A percentile compares a stretch with the other conserved stretches of the same genome.
These are phyloP conservation scores for Oxystoma pomonae DNA, from an alignment of 2,888 invertebrate genomes.

Conservation along the genomic window DNA sequence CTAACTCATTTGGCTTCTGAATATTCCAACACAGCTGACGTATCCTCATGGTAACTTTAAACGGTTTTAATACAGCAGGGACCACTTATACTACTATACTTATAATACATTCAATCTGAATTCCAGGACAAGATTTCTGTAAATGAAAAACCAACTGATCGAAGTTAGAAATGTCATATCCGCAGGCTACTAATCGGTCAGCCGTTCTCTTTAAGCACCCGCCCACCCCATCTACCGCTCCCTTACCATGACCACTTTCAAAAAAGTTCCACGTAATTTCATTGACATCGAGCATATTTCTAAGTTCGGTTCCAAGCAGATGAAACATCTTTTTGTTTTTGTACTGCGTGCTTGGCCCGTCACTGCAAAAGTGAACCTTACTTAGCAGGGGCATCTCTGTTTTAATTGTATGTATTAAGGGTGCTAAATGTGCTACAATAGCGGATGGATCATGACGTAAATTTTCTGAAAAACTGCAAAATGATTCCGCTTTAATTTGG, in stretches of 20 bases:
- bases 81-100: neutral
- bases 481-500: neutral
- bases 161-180: slow-evolving; percentile 6
- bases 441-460: slow-evolving; percentile 14
- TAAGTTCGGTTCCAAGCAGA: slow-evolving; percentile 4
- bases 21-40: neutral
- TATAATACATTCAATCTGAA: no score
- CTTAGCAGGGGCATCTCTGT: slow-evolving; percentile 1
- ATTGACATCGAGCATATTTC: slow-evolving; percentile 7
- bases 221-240: slow-evolving; percentile 18
- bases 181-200: slow-evolving; percentile 9
- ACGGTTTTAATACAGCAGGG: neutral
- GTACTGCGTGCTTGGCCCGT: slow-evolving; percentile 18
- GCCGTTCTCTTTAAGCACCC: slow-evolving; percentile 16
- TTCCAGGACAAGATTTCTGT: neutral
- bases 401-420: slow-evolving; percentile 3
- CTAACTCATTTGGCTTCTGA: neutral
- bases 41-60: neutral
- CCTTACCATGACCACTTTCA: slow-evolving; percentile 18
- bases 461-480: slow-evolving; percentile 12
- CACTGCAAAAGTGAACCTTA: slow-evolving; percentile 13
- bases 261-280: slow-evolving; percentile 13
- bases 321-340: slow-evolving; percentile 20
- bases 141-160: slow-evolving; percentile 4
- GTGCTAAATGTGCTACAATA: slow-evolving; percentile 12